Percentiles rank a stretch among this genome's conserved stretches.
These are phyloP conservation scores for Polyommatus iphigenia DNA, from an alignment of 2,888 invertebrate species.

Conservation along the genomic window DNA sequence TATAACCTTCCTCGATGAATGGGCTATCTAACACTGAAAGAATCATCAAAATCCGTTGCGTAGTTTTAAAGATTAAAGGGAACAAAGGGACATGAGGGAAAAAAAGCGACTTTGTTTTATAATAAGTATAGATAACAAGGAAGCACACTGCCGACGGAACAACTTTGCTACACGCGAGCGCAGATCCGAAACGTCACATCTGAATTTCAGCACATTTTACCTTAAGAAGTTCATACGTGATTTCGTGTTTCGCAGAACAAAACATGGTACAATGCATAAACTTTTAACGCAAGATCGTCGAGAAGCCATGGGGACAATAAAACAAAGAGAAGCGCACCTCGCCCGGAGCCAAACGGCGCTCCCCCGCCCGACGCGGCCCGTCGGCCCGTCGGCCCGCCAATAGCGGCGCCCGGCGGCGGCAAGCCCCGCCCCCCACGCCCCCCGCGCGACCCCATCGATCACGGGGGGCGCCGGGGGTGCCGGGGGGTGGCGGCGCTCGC, in stretches of 20 bases:
- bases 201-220: constrained; percentile 64
- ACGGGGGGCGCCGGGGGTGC: constrained; percentile 66
- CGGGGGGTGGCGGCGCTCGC: constrained; percentile 69
- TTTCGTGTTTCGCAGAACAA: constrained; percentile 76
- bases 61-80: no score
- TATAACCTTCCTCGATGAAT: no score
- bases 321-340: constrained; percentile 75
- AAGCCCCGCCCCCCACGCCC: constrained; percentile 50
- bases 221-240: constrained; percentile 74
- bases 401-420: constrained; percentile 43
- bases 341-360: constrained; percentile 61
- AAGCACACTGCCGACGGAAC: constrained; percentile 43
- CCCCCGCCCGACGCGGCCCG: constrained; percentile 44
- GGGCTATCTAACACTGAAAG: no score
- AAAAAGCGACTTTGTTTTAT: no score
- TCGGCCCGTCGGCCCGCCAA: constrained; percentile 42
- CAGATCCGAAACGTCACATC: constrained; percentile 54
- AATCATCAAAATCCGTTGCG: no score
- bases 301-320: constrained; percentile 78
- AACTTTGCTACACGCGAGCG: constrained; percentile 51
- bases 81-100: no score
- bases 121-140: no score
- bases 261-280: constrained; percentile 79
- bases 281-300: constrained; percentile 79
- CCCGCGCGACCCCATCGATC: constrained; percentile 63